Percentiles rank a stretch among this genome's conserved stretches.
phyloP scores from a whole-genome alignment of 2,797 vertebrate genomes.

The Xenops minutus region DNA sequence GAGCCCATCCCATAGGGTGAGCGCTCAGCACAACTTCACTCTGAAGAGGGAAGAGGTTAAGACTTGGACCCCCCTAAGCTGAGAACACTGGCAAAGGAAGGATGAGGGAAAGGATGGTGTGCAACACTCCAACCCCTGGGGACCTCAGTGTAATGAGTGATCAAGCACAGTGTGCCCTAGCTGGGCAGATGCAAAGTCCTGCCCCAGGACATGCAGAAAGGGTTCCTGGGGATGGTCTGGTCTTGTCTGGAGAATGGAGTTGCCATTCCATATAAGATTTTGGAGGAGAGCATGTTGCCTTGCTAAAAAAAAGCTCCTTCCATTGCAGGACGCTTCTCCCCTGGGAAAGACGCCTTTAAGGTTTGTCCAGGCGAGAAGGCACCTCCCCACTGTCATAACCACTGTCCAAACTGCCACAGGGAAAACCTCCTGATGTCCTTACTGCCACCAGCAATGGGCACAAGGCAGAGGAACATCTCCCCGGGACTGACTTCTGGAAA shows the following conservation, averaged over 20 bases:
- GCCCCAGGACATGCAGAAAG: neutral
- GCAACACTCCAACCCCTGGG: fast-evolving
- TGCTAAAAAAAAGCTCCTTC: neutral
- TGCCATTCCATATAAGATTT: neutral
- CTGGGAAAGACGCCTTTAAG: neutral
- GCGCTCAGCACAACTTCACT: neutral
- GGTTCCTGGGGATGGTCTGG: neutral
- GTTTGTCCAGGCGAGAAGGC: neutral
- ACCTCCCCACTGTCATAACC: neutral
- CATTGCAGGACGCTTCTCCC: fast-evolving
- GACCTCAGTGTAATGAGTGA: fast-evolving
- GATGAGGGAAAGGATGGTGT: neutral
- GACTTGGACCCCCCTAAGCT: neutral
- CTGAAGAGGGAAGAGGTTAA: neutral
- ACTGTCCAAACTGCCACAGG: neutral
- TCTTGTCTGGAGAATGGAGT: neutral
- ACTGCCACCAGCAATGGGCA: fast-evolving
- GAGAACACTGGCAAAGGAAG: neutral
- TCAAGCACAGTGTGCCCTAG: fast-evolving
- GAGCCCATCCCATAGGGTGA: fast-evolving
- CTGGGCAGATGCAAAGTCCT: neutral
- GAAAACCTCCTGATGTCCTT: neutral
- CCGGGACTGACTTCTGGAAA: neutral
- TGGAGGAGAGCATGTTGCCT: fast-evolving
- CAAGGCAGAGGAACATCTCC: neutral